phyloP scores from a whole-genome alignment of 2,113 vertebrate genomes.

The Dunckerocampus dactyliophorus region DNA sequence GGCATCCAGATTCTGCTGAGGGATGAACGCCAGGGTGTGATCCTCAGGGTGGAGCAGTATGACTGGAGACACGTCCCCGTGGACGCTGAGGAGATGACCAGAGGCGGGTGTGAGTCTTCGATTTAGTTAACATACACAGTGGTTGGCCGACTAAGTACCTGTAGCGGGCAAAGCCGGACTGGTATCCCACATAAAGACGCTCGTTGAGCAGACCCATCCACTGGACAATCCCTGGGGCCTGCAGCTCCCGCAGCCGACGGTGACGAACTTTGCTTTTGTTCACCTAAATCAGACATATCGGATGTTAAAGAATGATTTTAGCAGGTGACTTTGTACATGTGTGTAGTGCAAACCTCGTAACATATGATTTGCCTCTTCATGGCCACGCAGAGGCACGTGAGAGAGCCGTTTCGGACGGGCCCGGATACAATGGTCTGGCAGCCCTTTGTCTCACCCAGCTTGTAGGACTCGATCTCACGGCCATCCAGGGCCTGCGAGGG shows the following conservation, averaged over 20 bases:
- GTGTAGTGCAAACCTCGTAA: slow-evolving; percentile 76
- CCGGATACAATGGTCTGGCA: slow-evolving; percentile 89
- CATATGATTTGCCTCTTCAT: slow-evolving; percentile 95
- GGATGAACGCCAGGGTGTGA: slow-evolving; percentile 91
- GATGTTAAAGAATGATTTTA: neutral
- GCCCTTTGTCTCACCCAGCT: slow-evolving; percentile 91
- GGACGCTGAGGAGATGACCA: slow-evolving; percentile 62
- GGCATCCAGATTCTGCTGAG: slow-evolving; percentile 86
- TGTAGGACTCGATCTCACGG: slow-evolving; percentile 87
- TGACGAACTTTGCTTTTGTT: slow-evolving; percentile 90
- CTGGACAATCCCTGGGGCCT: slow-evolving; percentile 86
- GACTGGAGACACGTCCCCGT: slow-evolving; percentile 78
- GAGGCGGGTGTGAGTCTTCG: neutral
- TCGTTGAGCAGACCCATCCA: slow-evolving; percentile 96
- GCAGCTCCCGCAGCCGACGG: slow-evolving; percentile 89
- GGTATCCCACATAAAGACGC: slow-evolving; percentile 89
- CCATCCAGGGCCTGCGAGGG: slow-evolving; percentile 87
- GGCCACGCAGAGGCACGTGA: slow-evolving; percentile 91
- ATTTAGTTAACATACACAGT: neutral
- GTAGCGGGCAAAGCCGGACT: slow-evolving; percentile 89
- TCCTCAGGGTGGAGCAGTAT: slow-evolving; percentile 90
- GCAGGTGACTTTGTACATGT: neutral
- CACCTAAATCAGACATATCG: slow-evolving; percentile 46
- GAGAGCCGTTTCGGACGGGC: slow-evolving; percentile 77
- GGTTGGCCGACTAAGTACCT: slow-evolving; percentile 35